Base-by-base conservation (phyloP, 2,888 invertebrate genomes). In the Heteromyza rotundicornis region DNA sequence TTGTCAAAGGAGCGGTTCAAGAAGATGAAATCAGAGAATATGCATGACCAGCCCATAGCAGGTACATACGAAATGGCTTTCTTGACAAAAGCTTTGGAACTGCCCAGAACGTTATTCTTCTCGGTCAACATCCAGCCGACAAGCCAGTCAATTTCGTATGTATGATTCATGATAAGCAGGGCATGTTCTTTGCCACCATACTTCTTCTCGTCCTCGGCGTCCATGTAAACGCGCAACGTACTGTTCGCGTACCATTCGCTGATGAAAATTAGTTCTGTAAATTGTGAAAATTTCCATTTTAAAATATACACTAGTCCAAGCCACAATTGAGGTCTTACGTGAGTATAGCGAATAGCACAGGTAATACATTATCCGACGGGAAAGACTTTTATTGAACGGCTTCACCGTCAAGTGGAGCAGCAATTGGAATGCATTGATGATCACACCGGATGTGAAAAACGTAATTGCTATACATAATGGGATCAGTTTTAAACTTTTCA, bases 11-110 rank as follows among this genome's bases (percentile, higher is more conserved):
- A 92, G 71, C 97, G 87, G 81, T 96, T 95, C 62, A 98, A 86
- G 84, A 97, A 97, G 65, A 97, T 94, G 84, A 93, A 93, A 81
- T 97, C 97, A 0, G 94, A 92, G 82, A 96, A 94, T 84, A 94
- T 94, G 96, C 96, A 98, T 74, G 92, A 91, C 97, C 97, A 98
- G 35, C 97, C 97, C 71, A 97, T 88, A 10, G 95, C 90, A 24
- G 98, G 98, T 68, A 97, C 87, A 81, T 93, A 96, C 72, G 92
- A 90, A 67, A 97, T 90, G 14, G 91, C 91, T 83, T 95, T 94
- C 84, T 98, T 98, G 1, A 95, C 95, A 82, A 95, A 96, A 0
- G 96, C 95, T 86, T 97, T 96, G 73, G 95, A 94, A 81, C 95
- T 95, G 90, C 96, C 96, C 69, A 97, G 85, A 68, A 94, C 88